These are phyloP conservation scores for Podotricha telesiphe DNA, from an alignment of 2,888 invertebrate species.

Conservation along the genomic window DNA sequence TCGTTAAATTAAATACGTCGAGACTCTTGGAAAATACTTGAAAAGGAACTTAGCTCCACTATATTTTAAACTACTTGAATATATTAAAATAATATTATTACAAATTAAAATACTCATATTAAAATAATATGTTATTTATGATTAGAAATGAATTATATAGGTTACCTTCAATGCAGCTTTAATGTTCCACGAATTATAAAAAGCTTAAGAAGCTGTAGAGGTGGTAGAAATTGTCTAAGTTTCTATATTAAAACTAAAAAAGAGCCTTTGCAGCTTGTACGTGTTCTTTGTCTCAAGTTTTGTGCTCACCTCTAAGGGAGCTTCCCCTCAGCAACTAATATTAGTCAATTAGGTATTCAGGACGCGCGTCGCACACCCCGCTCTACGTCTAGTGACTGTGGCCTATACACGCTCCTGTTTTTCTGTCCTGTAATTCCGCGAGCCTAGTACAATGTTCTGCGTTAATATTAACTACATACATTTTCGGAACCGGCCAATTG, in stretches of 20 bases:
- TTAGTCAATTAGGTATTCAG: constrained; percentile 83
- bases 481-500: constrained; percentile 31
- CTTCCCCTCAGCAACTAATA: constrained; percentile 77
- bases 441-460: constrained; percentile 49
- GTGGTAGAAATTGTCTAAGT: constrained; percentile 43
- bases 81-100: too few species aligned
- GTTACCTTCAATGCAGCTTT: neutral
- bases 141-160: too few species aligned
- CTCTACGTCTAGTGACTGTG: constrained; percentile 65
- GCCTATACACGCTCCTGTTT: constrained; percentile 52
- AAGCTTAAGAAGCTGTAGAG: constrained; percentile 37
- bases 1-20: constrained; percentile 45
- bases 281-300: constrained; percentile 80
- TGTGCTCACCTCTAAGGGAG: constrained; percentile 76
- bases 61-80: neutral
- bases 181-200: constrained; percentile 31
- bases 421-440: constrained; percentile 40
- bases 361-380: constrained; percentile 69
- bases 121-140: too few species aligned
- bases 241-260: constrained; percentile 64
- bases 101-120: too few species aligned
- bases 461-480: constrained; percentile 40
- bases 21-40: constrained; percentile 29
- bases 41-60: constrained; percentile 30
- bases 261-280: constrained; percentile 70